These are phyloP conservation scores for Ptychobarbus kaznakovi DNA, from an alignment of 2,797 vertebrate species.

Conservation along the genomic window DNA sequence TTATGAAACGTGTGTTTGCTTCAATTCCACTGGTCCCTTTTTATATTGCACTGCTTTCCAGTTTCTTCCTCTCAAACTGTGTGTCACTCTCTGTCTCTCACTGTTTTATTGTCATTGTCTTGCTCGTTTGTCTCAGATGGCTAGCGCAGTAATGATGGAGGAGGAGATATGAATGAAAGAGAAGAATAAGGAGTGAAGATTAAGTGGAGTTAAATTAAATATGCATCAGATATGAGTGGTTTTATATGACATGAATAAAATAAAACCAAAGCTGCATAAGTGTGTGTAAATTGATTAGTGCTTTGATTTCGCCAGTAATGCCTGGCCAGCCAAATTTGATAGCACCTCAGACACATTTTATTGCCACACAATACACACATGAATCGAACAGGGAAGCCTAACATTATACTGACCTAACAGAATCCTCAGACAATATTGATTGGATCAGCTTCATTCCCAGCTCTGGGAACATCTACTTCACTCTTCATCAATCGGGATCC, in stretches of 20 bases:
- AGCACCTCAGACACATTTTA: background rate
- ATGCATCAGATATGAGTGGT: background rate
- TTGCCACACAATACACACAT: slow-evolving; percentile 29
- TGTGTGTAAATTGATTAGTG: slow-evolving; percentile 16
- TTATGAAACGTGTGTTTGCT: slow-evolving; percentile 15
- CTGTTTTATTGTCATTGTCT: background rate
- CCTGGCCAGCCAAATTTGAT: slow-evolving; percentile 37
- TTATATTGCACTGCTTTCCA: slow-evolving; percentile 2
- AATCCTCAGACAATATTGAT: slow-evolving; percentile 45
- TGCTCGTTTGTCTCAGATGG: background rate
- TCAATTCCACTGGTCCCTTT: background rate
- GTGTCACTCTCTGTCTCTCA: background rate
- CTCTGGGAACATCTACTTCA: background rate
- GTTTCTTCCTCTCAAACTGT: background rate
- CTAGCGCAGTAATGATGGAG: background rate
- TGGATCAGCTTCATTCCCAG: slow-evolving; percentile 6
- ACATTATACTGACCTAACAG: slow-evolving; percentile 41
- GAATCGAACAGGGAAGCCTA: slow-evolving; percentile 6
- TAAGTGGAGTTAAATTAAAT: too few relatives aligned
- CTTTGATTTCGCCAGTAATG: slow-evolving; percentile 1
- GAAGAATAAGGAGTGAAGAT: background rate
- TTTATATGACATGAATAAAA: background rate
- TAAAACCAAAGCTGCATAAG: background rate
- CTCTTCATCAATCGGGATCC: background rate
- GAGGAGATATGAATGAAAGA: background rate